Evolutionary conservation across 2,888 invertebrate species (phyloP), one percentile per base, ranked within the genome.

Genomic region (Plagodis pulveraria): DNA sequence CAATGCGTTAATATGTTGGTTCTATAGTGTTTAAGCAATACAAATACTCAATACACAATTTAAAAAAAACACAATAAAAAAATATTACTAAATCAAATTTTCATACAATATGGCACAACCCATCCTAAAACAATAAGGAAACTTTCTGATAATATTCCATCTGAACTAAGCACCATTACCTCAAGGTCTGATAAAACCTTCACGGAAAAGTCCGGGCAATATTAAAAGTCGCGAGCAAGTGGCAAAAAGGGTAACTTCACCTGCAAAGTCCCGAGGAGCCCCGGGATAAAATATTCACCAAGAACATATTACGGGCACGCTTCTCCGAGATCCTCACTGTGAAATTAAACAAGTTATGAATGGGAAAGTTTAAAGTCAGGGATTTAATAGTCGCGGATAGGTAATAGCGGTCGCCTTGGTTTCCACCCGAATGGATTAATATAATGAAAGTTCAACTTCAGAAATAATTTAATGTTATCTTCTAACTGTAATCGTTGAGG

Each of bases 271-370:
- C 70, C 63, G 62, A 56, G 72, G 72, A 71, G 44, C 62, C 70
- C 63, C 63, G 57, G 72, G 72, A 71, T 80, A 74, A 82, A 80
- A 78, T 82, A 80, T 83, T 82, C 81, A 80, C 72, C 72, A 71
- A 72, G 70, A 77, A 77, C 79, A 77, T 76, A 79, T 80, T 73
- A 77, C 73, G 69, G 63, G 68, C 68, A 67, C 70, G 63, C 59
- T 60, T 70, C 62, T 51, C 61, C 73, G 72, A 76, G 79, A 78
- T 80, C 80, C 76, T 70, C 71, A 71, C 76, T 78, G 76, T 76
- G 75, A 80, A 82, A 83, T 84, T 81, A 81, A 83, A 81, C 82
- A 83, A 81, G 82, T 83, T 84, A 81, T 83, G 82, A 83, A 83
- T 78, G 76, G 72, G 66, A 71, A 80, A 79, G 68, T 78, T 76